phyloP scores from a whole-genome alignment of 2,888 invertebrate species.

The Sturmia bella region DNA sequence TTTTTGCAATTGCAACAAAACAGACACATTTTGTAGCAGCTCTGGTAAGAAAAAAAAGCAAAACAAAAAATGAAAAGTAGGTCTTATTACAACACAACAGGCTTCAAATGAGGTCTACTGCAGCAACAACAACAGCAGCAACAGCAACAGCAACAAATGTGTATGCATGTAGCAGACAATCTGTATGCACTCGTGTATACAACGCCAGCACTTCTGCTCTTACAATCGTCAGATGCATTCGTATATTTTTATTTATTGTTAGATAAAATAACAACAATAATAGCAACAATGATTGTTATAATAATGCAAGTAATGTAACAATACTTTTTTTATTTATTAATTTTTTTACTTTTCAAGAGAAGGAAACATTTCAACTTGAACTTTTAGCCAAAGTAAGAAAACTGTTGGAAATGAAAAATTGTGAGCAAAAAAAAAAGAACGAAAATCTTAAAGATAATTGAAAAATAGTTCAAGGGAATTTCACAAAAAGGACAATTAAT shows the following conservation, averaged over 20 bases:
- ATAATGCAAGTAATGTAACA: slow-evolving; percentile 38
- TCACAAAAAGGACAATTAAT: no score
- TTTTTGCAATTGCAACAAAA: slow-evolving; percentile 53
- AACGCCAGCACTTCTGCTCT: slow-evolving; percentile 11
- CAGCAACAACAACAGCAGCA: slow-evolving; percentile 11
- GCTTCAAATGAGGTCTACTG: slow-evolving; percentile 57
- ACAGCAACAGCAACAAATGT: background rate
- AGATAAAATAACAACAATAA: slow-evolving; percentile 48
- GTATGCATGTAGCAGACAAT: no score
- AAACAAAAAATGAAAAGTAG: slow-evolving; percentile 49
- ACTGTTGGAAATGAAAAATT: background rate
- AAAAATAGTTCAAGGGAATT: slow-evolving; percentile 17
- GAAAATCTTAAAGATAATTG: slow-evolving; percentile 7
- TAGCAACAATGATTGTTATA: slow-evolving; percentile 25
- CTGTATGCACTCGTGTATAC: background rate
- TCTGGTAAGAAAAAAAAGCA: slow-evolving; percentile 28
- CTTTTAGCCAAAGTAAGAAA: slow-evolving; percentile 39
- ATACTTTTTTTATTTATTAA: slow-evolving; percentile 13
- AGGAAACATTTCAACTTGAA: slow-evolving; percentile 55
- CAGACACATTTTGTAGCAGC: slow-evolving; percentile 42
- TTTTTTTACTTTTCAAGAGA: slow-evolving; percentile 20
- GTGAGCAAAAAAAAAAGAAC: slow-evolving; percentile 8
- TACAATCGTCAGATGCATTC: slow-evolving; percentile 33
- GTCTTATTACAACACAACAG: slow-evolving; percentile 62
- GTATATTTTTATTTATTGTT: slow-evolving; percentile 43